phyloP scores from a whole-genome alignment of 2,797 vertebrate species.

The Sylvilagus floridanus region DNA sequence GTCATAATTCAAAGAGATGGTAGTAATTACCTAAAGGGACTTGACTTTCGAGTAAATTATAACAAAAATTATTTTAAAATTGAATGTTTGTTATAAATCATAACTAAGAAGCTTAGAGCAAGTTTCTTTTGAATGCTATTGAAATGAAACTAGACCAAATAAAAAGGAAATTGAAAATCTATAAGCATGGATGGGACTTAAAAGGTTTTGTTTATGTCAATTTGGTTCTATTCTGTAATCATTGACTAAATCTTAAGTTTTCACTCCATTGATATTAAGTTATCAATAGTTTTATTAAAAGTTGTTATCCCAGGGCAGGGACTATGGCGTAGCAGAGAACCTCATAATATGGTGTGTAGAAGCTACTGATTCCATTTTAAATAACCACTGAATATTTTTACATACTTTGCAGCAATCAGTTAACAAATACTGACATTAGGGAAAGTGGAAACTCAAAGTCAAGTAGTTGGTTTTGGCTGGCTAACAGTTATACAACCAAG shows the following conservation, averaged over 20 bases:
- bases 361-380: background rate
- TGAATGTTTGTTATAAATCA: conserved; percentile 71
- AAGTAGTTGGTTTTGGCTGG: background rate
- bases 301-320: too few species aligned
- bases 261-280: background rate
- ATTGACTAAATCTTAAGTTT: background rate
- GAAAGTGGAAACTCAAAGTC: background rate
- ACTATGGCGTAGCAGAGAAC: background rate
- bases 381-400: background rate
- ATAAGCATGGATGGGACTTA: background rate
- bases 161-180: conserved; percentile 37
- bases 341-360: background rate
- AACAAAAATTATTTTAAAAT: conserved; percentile 64
- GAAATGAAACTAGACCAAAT: conserved; percentile 5
- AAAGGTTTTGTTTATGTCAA: background rate
- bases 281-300: background rate
- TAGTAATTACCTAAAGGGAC: conserved; percentile 61
- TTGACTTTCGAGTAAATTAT: conserved; percentile 58
- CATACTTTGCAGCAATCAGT: background rate
- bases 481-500: background rate
- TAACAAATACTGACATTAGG: background rate
- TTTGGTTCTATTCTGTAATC: background rate
- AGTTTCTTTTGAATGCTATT: conserved; percentile 35
- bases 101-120: conserved; percentile 32
- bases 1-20: conserved; percentile 46